These are phyloP conservation scores for Lapara coniferarum DNA, from an alignment of 2,888 invertebrate genomes.

Conservation along the genomic window DNA sequence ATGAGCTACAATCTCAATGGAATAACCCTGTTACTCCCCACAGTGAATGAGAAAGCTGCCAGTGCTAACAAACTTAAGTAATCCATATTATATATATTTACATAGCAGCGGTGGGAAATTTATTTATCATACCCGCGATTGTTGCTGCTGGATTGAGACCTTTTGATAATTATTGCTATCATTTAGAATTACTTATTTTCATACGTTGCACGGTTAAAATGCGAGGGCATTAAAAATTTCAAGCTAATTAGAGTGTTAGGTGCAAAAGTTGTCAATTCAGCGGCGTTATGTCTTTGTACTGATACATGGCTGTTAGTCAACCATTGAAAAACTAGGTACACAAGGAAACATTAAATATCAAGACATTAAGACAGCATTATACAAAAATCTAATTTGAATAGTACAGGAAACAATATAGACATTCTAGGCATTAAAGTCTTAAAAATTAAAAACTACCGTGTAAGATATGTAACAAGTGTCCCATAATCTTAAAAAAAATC, in stretches of 20 bases:
- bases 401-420: conserved; percentile 13
- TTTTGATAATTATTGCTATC: conserved; percentile 41
- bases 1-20: neutral
- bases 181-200: conserved; percentile 9
- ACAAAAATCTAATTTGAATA: conserved; percentile 13
- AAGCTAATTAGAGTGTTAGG: neutral
- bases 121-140: conserved; percentile 69
- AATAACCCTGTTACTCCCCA: neutral
- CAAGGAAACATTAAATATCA: conserved; percentile 31
- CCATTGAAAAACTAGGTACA: conserved; percentile 34
- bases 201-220: neutral
- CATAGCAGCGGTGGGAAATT: conserved; percentile 75
- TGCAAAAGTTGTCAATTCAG: conserved; percentile 50
- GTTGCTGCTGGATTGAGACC: conserved; percentile 63
- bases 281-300: conserved; percentile 54
- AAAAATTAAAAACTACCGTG: conserved; percentile 59
- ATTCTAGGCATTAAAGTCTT: conserved; percentile 11
- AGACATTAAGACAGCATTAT: conserved; percentile 1
- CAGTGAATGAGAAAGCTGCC: conserved; percentile 32
- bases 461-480: conserved; percentile 80
- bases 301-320: conserved; percentile 37
- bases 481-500: conserved; percentile 54
- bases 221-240: neutral
- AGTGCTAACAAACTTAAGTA: conserved; percentile 35
- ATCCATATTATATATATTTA: conserved; percentile 51